phyloP scores from a whole-genome alignment of 2,888 invertebrate species.

The Heliconius cydno region DNA sequence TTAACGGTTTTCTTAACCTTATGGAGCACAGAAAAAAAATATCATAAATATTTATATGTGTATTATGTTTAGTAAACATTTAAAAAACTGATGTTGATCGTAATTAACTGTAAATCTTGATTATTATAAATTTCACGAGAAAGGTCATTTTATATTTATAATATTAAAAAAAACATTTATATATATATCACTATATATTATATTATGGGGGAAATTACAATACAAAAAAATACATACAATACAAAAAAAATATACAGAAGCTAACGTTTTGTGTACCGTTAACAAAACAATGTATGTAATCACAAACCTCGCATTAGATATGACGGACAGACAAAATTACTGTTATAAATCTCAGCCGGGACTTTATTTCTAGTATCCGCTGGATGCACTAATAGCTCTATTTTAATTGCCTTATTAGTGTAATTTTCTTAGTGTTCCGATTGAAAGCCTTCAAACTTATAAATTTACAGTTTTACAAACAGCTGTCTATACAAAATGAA shows the following conservation, averaged over 20 bases:
- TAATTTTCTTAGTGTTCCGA: constrained; percentile 57
- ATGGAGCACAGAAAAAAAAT: neutral
- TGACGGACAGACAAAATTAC: constrained; percentile 49
- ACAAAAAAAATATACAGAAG: neutral
- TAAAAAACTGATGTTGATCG: too few species aligned
- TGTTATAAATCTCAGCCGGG: constrained; percentile 54
- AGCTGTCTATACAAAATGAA: neutral
- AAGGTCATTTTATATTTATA: too few species aligned
- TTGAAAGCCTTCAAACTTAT: constrained; percentile 35
- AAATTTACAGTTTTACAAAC: constrained; percentile 23
- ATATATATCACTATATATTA: too few species aligned
- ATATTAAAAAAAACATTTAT: too few species aligned
- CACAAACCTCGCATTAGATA: constrained; percentile 39
- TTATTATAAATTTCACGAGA: too few species aligned
- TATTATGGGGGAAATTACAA: too few species aligned
- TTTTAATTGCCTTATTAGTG: constrained; percentile 61
- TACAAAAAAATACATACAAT: too few species aligned
- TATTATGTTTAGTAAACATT: too few species aligned
- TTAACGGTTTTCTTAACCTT: neutral
- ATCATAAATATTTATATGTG: too few species aligned
- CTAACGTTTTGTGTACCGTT: constrained; percentile 22
- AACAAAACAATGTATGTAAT: constrained; percentile 41
- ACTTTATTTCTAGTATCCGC: constrained; percentile 60
- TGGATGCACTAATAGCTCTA: constrained; percentile 58
- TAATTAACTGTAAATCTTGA: too few species aligned